Base-by-base conservation (phyloP, 2,888 invertebrate genomes). In the Emmelina monodactyla region DNA sequence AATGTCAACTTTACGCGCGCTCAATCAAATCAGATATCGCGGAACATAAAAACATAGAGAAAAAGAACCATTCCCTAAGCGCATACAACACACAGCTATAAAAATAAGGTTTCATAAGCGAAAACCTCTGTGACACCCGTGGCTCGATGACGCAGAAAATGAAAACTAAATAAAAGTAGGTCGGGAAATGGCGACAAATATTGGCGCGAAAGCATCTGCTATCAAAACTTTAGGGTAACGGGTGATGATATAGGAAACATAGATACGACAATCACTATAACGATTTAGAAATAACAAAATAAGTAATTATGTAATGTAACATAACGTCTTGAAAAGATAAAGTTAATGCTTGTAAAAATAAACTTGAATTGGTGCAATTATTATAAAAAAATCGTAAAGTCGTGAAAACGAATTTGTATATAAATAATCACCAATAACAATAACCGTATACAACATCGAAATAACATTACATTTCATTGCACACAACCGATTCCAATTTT, bases 111-210 rank as follows among this genome's bases (percentile, higher is more conserved):
- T 25, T 25, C 25, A 25, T 25, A 25, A 25, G 25, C 25, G 25
- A 25, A 25, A 25, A 25, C 9, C 9, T 25, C n/a, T n/a, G n/a
- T 25, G 25, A n/a, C 25, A 11, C 25, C n/a, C n/a, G 11, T 11
- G 25, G 11, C 11, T 9, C 25, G 25, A 25, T 25, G 25, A 50
- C 43, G 53, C 50, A 58, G 59, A 62, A 62, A 63, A 64, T 63
- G 62, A 62, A 62, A 64, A 62, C 62, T 62, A 62, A 62, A 63
- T 63, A 62, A 63, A 62, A 58, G 49, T 47, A 47, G 51, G 38
- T 11, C 38, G 41, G 52, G 47, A 25, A 25, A 25, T 47, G 45
- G 55, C 58, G 52, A 57, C 64, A 62, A 62, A 62, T 62, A 64
- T 64, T 61, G 64, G 53, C 47, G 37, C 40, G 22, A 35, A 49